Evolutionary conservation across 2,113 vertebrate genomes (phyloP), one percentile per base, ranked within the genome.

Genomic region (Sylvia atricapilla): DNA sequence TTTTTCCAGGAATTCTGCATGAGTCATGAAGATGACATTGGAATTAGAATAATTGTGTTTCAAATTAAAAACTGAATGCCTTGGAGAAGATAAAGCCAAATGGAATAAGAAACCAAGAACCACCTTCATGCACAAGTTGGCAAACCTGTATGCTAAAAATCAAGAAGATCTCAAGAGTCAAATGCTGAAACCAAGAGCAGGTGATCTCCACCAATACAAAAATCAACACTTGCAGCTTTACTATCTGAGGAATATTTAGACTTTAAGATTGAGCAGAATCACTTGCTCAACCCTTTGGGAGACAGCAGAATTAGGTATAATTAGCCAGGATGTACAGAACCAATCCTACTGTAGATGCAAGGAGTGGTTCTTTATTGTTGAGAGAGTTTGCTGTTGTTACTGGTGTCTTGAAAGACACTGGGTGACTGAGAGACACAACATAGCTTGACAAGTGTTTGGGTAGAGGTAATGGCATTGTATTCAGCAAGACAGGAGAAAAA

Each of bases 121-220:
- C 10, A 58, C 4, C 14, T 70, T 84, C 15, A 39, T 10, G 31
- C 14, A 30, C 2, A 55, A 2, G 5, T 11, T 69, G 25, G 30
- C 23, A 85, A 85, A 82, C 30, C 3, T 47, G 2, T 43, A 49
- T 50, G 31, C 35, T 75, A 24, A 28, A 84, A 77, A 44, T 53
- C 22, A 83, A 73, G 13, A 73, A 39, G 22, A 69, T 66, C 13
- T 39, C 68, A 44, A 83, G 76, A 73, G 25, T n/a, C 23, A 66
- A 25, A 28, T 0, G 0, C 2, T 52, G 43, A 94, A 86, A 62
- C 5, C 15, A 62, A 56, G 24, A 25, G 23, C 30, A 35, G 18
- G 21, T 43, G 16, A 67, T 55, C 33, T 59, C 47, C 43, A 46
- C 43, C n/a, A 55, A 59, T 1, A 21, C 2, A 9, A 85, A 85